Evolutionary conservation across 2,113 vertebrate species (phyloP), one percentile per base, ranked within the genome.

Genomic region (Ctenomys sociabilis): DNA sequence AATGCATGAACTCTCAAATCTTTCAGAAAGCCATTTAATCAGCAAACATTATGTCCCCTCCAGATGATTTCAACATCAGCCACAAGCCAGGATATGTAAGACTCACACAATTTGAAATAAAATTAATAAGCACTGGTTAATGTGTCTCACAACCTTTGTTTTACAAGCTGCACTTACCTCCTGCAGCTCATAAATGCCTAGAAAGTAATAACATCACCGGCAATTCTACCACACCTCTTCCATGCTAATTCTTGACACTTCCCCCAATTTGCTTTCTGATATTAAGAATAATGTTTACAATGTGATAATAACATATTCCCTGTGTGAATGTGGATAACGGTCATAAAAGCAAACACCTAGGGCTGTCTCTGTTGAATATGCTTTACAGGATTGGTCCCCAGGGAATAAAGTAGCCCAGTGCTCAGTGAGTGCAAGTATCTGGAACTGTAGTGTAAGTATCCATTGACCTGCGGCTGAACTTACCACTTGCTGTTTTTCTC

Each of bases 401-500:
- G 57, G 95, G 97, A 96, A 93, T 64, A 5, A 24, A 96, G 92
- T 30, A 49, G 87, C 93, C 94, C 90, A 0, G 21, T 11, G 93
- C 94, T 97, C n/a, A 0, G 90, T 1, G 0, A 93, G 94, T 57
- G 54, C 16, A 57, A 57, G 54, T 57, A 57, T 17, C 54, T 57
- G 66, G 88, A 98, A 95, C 95, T 95, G 35, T 78, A 96, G 93
- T 97, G 1, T 97, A 98, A 98, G 97, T 97, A 97, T 96, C 97
- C 96, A 94, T 54, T 98, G 98, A 98, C 98, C 98, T 57, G 73
- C 63, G n/a, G 94, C 97, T 99, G 98, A 99, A 98, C 98, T 97
- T 98, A 98, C 98, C 98, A 98, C 98, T 98, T 98, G 98, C 98
- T 98, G 98, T 98, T 98, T 98, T 98, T 96, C 97, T 95, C 97